phyloP scores from a whole-genome alignment of 1,140 invertebrate species.

The Panagrolaimus sp. region DNA sequence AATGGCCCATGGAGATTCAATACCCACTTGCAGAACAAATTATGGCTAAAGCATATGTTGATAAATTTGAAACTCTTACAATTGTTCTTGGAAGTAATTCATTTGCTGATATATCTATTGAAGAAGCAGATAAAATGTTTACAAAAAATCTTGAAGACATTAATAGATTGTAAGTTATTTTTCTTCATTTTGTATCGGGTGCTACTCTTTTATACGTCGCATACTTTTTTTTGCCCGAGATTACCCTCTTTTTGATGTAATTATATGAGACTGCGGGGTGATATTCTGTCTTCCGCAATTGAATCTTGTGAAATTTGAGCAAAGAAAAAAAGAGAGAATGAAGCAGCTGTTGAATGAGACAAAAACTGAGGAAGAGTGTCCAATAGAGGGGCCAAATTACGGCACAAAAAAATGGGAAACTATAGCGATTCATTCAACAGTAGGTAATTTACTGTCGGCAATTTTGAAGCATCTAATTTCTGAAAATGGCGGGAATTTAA shows the following conservation, averaged over 20 bases:
- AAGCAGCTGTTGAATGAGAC: neutral
- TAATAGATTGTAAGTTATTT: conserved; percentile 19
- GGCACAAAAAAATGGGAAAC: too few species aligned
- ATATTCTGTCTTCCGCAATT: neutral
- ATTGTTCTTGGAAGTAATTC: conserved; percentile 21
- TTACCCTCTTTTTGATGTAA: neutral
- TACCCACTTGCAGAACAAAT: conserved; percentile 20
- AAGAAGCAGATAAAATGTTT: conserved; percentile 23
- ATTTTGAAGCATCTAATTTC: too few species aligned
- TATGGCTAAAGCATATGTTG: conserved; percentile 14
- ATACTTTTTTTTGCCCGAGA: conserved; percentile 1
- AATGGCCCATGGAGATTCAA: conserved; percentile 12
- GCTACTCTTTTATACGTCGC: neutral
- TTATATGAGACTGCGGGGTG: neutral
- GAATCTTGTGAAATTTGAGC: neutral
- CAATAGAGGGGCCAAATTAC: neutral
- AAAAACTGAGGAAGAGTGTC: neutral
- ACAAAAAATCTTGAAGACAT: conserved; percentile 16
- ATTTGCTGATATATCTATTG: conserved; percentile 16
- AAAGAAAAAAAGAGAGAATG: neutral
- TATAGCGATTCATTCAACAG: too few species aligned
- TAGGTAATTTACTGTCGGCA: too few species aligned
- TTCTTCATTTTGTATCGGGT: neutral
- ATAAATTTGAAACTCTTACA: conserved; percentile 14
- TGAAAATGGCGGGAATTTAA: too few species aligned